phyloP scores from a whole-genome alignment of 1,140 invertebrate genomes.

The Phocides pigmalion region DNA sequence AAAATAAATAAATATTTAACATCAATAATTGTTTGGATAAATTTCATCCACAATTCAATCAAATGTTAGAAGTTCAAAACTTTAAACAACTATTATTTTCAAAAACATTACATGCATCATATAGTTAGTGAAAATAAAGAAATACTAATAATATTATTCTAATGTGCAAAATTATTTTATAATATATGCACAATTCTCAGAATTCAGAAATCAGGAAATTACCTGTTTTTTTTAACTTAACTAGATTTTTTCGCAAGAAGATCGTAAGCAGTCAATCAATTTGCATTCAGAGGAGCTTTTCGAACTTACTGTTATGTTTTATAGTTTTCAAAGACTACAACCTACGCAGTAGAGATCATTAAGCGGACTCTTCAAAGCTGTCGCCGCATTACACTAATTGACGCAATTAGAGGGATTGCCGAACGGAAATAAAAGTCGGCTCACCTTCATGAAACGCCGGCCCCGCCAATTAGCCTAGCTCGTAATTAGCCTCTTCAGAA shows the following conservation, averaged over 20 bases:
- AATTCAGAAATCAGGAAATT: background rate
- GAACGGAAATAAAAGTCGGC: conserved; percentile 82
- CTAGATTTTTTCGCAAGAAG: conserved; percentile 7
- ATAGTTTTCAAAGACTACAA: conserved; percentile 64
- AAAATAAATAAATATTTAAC: too few relatives aligned
- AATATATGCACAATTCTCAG: too few relatives aligned
- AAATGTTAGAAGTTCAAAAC: too few relatives aligned
- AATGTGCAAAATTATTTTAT: too few relatives aligned
- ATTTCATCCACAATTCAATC: too few relatives aligned
- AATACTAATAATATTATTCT: too few relatives aligned
- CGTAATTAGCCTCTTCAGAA: conserved; percentile 76
- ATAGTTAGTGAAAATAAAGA: too few relatives aligned
- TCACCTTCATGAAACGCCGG: conserved; percentile 83
- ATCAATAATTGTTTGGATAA: too few relatives aligned
- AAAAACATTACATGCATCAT: too few relatives aligned
- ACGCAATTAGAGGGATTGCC: conserved; percentile 83
- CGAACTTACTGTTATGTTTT: conserved; percentile 43
- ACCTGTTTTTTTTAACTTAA: too few relatives aligned
- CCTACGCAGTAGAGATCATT: conserved; percentile 67
- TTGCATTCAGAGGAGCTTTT: conserved; percentile 24
- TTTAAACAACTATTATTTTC: too few relatives aligned
- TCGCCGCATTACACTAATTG: conserved; percentile 83
- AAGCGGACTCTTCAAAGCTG: conserved; percentile 78
- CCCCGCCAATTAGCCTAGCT: conserved; percentile 79
- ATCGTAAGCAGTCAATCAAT: conserved; percentile 30